phyloP scores from a whole-genome alignment of 2,797 vertebrate species.

The Xiphophorus birchmanni region DNA sequence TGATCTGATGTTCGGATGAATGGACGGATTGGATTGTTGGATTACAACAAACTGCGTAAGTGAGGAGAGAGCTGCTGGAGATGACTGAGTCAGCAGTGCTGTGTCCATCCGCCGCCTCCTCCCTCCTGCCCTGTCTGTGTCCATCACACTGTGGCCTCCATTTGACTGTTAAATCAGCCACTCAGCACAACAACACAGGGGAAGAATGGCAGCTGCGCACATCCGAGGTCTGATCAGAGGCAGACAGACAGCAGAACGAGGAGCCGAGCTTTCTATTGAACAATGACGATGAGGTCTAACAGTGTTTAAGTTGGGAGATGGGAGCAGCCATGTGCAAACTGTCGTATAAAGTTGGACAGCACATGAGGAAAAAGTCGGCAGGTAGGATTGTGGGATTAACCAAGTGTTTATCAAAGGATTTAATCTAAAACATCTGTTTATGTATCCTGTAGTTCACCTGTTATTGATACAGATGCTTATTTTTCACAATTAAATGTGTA shows the following conservation, averaged over 20 bases:
- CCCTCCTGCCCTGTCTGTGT: constrained; percentile 28
- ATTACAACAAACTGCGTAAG: constrained; percentile 59
- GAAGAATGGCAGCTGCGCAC: constrained; percentile 41
- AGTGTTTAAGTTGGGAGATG: constrained; percentile 72
- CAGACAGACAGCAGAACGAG: constrained; percentile 18
- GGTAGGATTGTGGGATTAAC: constrained; percentile 63
- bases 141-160: constrained; percentile 68
- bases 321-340: constrained; percentile 86
- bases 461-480: not conserved
- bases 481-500: not conserved
- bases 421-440: not conserved
- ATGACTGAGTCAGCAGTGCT: constrained; percentile 67
- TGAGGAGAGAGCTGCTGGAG: constrained; percentile 25
- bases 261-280: not conserved
- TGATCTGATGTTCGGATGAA: constrained; percentile 23
- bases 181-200: constrained; percentile 67
- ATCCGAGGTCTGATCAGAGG: constrained; percentile 37
- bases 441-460: not conserved
- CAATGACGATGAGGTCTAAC: constrained; percentile 11
- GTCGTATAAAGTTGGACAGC: constrained; percentile 82
- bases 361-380: constrained; percentile 80
- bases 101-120: constrained; percentile 10
- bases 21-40: constrained; percentile 36
- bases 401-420: not conserved
- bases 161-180: constrained; percentile 82